phyloP scores from a whole-genome alignment of 1,140 invertebrate species.

The Zaprionus ghesquierei region DNA sequence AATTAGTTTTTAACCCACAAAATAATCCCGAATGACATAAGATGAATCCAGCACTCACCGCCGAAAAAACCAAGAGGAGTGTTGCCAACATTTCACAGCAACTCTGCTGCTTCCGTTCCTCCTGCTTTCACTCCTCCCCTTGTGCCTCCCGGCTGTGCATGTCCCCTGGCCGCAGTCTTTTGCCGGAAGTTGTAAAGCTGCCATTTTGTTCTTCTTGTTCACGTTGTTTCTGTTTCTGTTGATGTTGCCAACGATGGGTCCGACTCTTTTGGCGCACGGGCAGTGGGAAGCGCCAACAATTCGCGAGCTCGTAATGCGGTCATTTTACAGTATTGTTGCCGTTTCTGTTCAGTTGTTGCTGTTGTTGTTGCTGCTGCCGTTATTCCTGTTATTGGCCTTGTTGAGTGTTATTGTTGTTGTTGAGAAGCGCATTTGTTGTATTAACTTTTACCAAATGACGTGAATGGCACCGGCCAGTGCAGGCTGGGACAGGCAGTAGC shows the following conservation, averaged over 20 bases:
- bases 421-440: constrained; percentile 72
- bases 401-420: constrained; percentile 43
- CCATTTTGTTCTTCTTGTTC: constrained; percentile 69
- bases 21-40: constrained; percentile 81
- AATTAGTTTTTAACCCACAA: constrained; percentile 81
- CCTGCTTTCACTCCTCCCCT: not conserved
- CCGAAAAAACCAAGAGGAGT: constrained; percentile 26
- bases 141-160: constrained; percentile 1
- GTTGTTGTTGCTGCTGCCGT: constrained; percentile 13
- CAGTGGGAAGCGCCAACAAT: constrained; percentile 59
- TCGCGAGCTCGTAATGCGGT: constrained; percentile 80
- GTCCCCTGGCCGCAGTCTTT: constrained; percentile 51
- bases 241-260: constrained; percentile 42
- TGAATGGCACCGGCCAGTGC: constrained; percentile 45
- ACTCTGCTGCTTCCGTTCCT: constrained; percentile 1
- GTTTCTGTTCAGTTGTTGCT: constrained; percentile 23
- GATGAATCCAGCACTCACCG: constrained; percentile 41
- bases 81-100: constrained; percentile 56
- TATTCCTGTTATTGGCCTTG: constrained; percentile 28
- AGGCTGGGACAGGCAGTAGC: not conserved
- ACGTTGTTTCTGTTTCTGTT: constrained; percentile 59
- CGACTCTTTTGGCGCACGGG: constrained; percentile 56
- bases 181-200: constrained; percentile 81
- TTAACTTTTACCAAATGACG: constrained; percentile 77
- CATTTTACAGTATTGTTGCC: constrained; percentile 71